These are phyloP conservation scores for Syngnathus typhle DNA, from an alignment of 2,113 vertebrate genomes.

Conservation along the genomic window DNA sequence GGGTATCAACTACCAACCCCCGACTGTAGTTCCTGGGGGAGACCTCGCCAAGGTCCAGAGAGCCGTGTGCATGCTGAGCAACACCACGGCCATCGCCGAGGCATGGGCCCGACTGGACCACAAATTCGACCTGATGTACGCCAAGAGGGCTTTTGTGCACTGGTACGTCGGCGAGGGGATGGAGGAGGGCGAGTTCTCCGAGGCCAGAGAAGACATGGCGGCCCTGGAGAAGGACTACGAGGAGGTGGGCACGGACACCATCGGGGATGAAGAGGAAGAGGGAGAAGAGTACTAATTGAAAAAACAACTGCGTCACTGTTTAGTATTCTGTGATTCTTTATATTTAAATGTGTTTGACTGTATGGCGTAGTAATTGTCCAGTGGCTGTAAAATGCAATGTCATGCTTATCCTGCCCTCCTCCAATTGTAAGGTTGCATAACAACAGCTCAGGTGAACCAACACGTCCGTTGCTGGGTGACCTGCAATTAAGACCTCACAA, in stretches of 20 bases:
- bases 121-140: conserved; percentile 83
- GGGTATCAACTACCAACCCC: conserved; percentile 78
- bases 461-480: not conserved
- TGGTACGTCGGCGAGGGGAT: conserved; percentile 81
- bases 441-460: not conserved
- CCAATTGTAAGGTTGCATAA: not conserved
- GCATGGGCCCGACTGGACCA: conserved; percentile 82
- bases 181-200: conserved; percentile 83
- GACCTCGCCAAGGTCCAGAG: conserved; percentile 80
- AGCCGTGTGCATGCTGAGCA: conserved; percentile 84
- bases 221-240: conserved; percentile 86
- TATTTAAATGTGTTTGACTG: not conserved
- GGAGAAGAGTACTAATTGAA: conserved; percentile 4
- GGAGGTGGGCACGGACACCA: conserved; percentile 69
- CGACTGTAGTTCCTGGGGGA: conserved; percentile 78
- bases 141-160: conserved; percentile 82
- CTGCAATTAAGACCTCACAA: not conserved
- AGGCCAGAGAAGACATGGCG: conserved; percentile 82
- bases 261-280: conserved; percentile 6
- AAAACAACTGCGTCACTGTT: not conserved
- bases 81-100: conserved; percentile 82
- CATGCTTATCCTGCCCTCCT: not conserved
- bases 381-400: not conserved
- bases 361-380: not conserved
- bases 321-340: not conserved